phyloP scores from a whole-genome alignment of 2,113 vertebrate genomes.

The Syngnathus typhle region DNA sequence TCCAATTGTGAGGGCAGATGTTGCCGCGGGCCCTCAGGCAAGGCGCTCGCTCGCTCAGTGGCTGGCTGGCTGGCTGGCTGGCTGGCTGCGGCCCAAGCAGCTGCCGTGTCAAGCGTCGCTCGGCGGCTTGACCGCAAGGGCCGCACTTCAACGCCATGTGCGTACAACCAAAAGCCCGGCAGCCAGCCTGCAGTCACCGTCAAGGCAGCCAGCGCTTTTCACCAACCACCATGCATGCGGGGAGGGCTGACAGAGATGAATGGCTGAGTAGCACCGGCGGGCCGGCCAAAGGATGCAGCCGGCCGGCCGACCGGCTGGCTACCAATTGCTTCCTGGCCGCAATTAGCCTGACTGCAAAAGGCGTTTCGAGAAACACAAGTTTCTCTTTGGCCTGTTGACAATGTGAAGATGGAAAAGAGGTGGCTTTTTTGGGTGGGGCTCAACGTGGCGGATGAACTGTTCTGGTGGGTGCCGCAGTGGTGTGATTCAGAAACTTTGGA shows the following conservation, averaged over 20 bases:
- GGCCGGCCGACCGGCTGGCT: slow-evolving; percentile 6
- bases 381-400: slow-evolving; percentile 23
- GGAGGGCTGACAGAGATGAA: slow-evolving; percentile 66
- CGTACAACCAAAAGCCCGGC: slow-evolving; percentile 37
- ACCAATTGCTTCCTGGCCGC: slow-evolving; percentile 66
- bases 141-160: slow-evolving; percentile 31
- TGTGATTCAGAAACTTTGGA: not conserved
- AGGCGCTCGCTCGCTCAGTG: slow-evolving; percentile 23
- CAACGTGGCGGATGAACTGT: slow-evolving; percentile 25
- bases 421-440: not conserved
- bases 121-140: slow-evolving; percentile 51
- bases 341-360: slow-evolving; percentile 57
- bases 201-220: slow-evolving; percentile 54
- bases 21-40: slow-evolving; percentile 53
- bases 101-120: slow-evolving; percentile 57
- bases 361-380: slow-evolving; percentile 23
- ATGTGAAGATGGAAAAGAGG: not conserved
- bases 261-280: slow-evolving; percentile 47
- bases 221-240: slow-evolving; percentile 38
- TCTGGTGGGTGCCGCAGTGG: not conserved
- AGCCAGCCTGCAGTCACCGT: slow-evolving; percentile 26
- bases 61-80: slow-evolving; percentile 4
- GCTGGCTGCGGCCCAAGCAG: slow-evolving; percentile 47
- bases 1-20: slow-evolving; percentile 75
- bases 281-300: slow-evolving; percentile 67